Conservation (phyloP, 2,113 vertebrate species). For the Gracilinanus agilis region DNA sequence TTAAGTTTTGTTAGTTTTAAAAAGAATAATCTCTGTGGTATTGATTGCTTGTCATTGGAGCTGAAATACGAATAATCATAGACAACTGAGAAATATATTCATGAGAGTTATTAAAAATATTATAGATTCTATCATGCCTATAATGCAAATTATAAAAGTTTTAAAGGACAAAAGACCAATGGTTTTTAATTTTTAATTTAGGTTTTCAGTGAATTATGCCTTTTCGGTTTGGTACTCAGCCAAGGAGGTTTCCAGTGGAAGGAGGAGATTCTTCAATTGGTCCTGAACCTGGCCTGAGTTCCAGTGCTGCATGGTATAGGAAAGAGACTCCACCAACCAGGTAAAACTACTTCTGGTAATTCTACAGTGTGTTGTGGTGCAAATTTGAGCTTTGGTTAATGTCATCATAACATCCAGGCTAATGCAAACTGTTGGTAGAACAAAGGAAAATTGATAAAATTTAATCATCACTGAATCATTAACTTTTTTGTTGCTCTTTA, state of each 20-base stretch:
- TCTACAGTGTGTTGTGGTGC: neutral
- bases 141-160: conserved; percentile 38
- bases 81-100: neutral
- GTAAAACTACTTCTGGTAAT: conserved; percentile 38
- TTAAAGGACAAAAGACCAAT: neutral
- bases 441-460: neutral
- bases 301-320: conserved; percentile 68
- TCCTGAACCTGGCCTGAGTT: conserved; percentile 62
- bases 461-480: neutral
- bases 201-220: conserved; percentile 78
- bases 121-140: neutral
- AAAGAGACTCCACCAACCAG: conserved; percentile 73
- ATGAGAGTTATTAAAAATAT: conserved; percentile 20
- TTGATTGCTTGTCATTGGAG: neutral
- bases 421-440: neutral
- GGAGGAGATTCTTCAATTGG: conserved; percentile 77
- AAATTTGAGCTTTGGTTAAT: neutral
- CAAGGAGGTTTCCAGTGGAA: conserved; percentile 76
- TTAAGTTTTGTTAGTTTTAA: conserved; percentile 39
- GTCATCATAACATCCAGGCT: neutral
- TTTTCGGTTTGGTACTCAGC: conserved; percentile 75
- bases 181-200: conserved; percentile 37
- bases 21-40: neutral
- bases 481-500: neutral
- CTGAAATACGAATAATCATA: neutral